These are phyloP conservation scores for Cynoglossus semilaevis DNA, from an alignment of 2,113 vertebrate species.

Conservation along the genomic window DNA sequence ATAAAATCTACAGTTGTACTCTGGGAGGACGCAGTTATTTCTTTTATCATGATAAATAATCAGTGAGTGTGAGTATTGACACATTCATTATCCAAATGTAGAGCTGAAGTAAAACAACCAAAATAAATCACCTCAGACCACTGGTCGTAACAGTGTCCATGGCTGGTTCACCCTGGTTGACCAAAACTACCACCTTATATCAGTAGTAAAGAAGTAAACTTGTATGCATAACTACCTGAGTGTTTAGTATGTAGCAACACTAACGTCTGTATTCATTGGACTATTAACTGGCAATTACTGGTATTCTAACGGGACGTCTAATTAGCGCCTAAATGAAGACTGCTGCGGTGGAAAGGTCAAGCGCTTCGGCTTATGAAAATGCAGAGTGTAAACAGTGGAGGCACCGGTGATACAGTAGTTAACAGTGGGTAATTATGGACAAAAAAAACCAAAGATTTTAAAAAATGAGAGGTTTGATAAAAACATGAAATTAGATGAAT, in stretches of 20 bases:
- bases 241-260: slow-evolving; percentile 9
- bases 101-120: no score
- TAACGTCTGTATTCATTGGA: slow-evolving; percentile 33
- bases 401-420: neutral
- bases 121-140: no score
- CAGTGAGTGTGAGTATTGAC: no score
- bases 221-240: neutral
- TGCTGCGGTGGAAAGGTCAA: slow-evolving; percentile 48
- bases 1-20: no score
- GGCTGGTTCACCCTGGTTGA: no score
- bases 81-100: no score
- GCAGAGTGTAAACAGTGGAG: neutral
- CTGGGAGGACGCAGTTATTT: no score
- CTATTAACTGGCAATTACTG: slow-evolving; percentile 31
- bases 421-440: neutral
- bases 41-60: no score
- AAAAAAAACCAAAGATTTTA: neutral
- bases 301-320: slow-evolving; percentile 39
- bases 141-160: no score
- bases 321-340: slow-evolving; percentile 48
- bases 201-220: no score
- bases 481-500: neutral
- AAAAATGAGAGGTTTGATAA: neutral
- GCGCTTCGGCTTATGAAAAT: slow-evolving; percentile 18
- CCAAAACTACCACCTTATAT: no score